Percentiles rank a stretch among this genome's conserved stretches.
Conservation (phyloP, 2,797 vertebrate species). For the Novumbra hubbsi region DNA sequence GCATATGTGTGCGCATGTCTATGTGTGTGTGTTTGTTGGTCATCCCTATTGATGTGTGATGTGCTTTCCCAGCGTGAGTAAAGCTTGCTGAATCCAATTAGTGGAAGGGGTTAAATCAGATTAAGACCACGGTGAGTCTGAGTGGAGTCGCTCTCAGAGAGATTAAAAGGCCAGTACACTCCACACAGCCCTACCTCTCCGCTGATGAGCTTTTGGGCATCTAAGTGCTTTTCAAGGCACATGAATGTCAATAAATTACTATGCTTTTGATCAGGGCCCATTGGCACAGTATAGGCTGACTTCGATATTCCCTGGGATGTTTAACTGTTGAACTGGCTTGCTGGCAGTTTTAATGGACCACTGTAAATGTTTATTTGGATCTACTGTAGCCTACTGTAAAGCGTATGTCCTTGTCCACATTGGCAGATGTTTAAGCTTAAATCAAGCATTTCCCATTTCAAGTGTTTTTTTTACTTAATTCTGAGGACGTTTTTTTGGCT, state of each 20-base stretch:
- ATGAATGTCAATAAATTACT: too few species aligned
- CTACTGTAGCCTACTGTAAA: too few species aligned
- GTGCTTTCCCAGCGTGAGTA: slow-evolving; percentile 31
- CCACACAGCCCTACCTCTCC: background rate
- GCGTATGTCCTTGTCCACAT: too few species aligned
- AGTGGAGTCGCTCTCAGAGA: slow-evolving; percentile 22
- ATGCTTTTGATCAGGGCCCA: background rate
- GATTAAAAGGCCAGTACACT: slow-evolving; percentile 29
- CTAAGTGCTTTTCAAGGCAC: background rate
- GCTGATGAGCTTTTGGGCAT: slow-evolving; percentile 18
- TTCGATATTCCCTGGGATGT: too few species aligned
- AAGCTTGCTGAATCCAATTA: slow-evolving; percentile 44
- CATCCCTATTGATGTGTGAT: slow-evolving; percentile 23
- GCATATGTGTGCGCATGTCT: slow-evolving; percentile 4
- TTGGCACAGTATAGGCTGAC: background rate
- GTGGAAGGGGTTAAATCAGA: slow-evolving; percentile 38
- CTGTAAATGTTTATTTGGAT: too few species aligned
- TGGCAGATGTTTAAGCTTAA: too few species aligned
- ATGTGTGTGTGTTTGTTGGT: slow-evolving; percentile 20
- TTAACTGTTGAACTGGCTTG: too few species aligned
- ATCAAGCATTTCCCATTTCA: too few species aligned
- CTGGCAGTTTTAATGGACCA: too few species aligned
- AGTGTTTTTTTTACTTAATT: too few species aligned
- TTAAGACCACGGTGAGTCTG: slow-evolving; percentile 28
- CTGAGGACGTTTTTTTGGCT: too few species aligned